Percentiles rank a stretch among this genome's conserved stretches.
Evolutionary conservation across 1,140 invertebrate genomes (phyloP).

Genomic region (Cydia amplana): DNA sequence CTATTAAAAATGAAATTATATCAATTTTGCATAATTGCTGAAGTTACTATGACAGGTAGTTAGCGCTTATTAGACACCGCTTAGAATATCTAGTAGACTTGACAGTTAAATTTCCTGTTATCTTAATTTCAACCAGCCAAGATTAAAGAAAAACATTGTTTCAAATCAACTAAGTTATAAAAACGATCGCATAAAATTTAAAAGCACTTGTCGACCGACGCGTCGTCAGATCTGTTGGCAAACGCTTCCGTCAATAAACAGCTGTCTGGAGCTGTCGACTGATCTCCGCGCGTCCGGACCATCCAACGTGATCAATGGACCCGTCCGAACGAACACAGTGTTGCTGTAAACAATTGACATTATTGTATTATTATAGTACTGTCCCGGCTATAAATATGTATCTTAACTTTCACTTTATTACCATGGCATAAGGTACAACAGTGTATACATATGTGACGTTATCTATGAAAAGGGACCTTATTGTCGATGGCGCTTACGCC

Average conservation of each 20-base stretch:
- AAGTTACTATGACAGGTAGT: not conserved
- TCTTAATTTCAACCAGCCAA: not conserved
- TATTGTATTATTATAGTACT: not conserved
- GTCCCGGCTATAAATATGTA: not conserved
- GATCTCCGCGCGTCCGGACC: constrained; percentile 1
- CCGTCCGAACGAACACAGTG: not conserved
- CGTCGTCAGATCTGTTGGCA: constrained; percentile 19
- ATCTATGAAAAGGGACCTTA: too few species aligned
- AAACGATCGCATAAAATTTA: not conserved
- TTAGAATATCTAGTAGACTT: too few species aligned
- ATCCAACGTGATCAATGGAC: not conserved
- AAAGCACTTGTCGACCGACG: constrained; percentile 10
- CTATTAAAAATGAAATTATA: not conserved
- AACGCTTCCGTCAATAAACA: constrained; percentile 8
- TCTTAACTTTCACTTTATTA: not conserved
- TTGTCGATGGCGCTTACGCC: too few species aligned
- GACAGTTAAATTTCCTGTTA: too few species aligned
- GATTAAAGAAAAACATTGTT: constrained; percentile 8
- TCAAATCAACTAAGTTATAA: not conserved
- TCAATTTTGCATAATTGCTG: not conserved
- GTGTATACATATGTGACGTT: too few species aligned
- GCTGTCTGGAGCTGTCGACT: constrained; percentile 3
- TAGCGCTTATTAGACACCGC: not conserved
- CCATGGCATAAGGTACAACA: not conserved
- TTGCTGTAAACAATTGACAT: constrained; percentile 20